Evolutionary conservation across 2,888 invertebrate genomes (phyloP).

Genomic region (Apodemia duryi): DNA sequence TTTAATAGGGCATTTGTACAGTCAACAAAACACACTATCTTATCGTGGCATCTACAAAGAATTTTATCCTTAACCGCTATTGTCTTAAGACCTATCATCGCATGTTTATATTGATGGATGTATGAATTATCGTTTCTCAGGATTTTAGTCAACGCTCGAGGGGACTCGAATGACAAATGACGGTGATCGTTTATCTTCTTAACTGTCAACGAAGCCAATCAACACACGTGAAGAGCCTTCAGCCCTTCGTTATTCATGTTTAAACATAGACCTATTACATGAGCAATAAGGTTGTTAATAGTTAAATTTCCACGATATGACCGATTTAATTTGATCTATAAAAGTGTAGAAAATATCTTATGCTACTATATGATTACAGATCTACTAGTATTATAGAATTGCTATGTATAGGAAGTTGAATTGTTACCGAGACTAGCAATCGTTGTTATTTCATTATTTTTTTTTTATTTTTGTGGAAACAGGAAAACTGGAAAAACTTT

Average conservation of each 20-base stretch:
- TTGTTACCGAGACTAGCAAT: not conserved
- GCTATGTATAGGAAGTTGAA: not conserved
- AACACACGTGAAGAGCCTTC: constrained; percentile 58
- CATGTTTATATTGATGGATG: constrained; percentile 23
- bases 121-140: constrained; percentile 38
- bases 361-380: not conserved
- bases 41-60: not conserved
- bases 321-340: constrained; percentile 1
- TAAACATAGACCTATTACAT: constrained; percentile 10
- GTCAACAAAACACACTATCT: constrained; percentile 13
- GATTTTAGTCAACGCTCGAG: constrained; percentile 44
- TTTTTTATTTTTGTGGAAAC: no score
- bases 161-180: constrained; percentile 71
- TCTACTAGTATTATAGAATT: not conserved
- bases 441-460: no score
- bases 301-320: constrained; percentile 5
- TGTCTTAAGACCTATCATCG: constrained; percentile 20
- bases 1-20: constrained; percentile 65
- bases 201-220: constrained; percentile 73
- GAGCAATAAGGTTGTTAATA: constrained; percentile 10
- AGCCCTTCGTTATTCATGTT: constrained; percentile 36
- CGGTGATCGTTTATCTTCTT: constrained; percentile 72
- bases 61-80: not conserved
- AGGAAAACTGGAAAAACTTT: no score
- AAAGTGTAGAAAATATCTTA: constrained; percentile 6